Percentiles rank a stretch among this genome's conserved stretches.
These are phyloP conservation scores for Morone chrysops DNA, from an alignment of 2,113 vertebrate species.

Conservation along the genomic window DNA sequence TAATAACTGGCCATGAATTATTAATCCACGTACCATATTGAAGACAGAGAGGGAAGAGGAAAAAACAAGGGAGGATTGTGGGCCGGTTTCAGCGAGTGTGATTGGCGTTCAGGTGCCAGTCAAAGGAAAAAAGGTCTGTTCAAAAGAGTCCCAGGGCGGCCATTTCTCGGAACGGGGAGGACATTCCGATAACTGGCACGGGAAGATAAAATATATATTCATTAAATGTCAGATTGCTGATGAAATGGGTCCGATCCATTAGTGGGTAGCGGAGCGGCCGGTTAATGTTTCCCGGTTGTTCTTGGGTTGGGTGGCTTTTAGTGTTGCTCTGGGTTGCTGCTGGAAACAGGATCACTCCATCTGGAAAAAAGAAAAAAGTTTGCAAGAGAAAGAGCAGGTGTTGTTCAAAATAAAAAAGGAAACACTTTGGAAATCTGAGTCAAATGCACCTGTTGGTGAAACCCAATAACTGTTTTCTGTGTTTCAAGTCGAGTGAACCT, in stretches of 20 bases:
- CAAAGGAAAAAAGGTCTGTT: conserved; percentile 76
- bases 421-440: conserved; percentile 61
- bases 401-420: conserved; percentile 63
- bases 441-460: conserved; percentile 78
- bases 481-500: conserved; percentile 53
- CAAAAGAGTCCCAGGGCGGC: conserved; percentile 86
- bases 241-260: conserved; percentile 91
- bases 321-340: conserved; percentile 74
- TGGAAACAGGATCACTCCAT: conserved; percentile 77
- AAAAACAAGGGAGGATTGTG: conserved; percentile 73
- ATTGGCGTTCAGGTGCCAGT: conserved; percentile 86
- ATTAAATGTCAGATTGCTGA: conserved; percentile 90
- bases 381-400: conserved; percentile 66
- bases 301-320: conserved; percentile 84
- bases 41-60: conserved; percentile 79
- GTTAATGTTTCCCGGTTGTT: conserved; percentile 87
- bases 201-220: conserved; percentile 91
- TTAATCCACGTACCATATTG: conserved; percentile 88
- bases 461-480: conserved; percentile 52
- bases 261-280: conserved; percentile 82
- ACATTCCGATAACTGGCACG: conserved; percentile 88
- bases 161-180: conserved; percentile 88
- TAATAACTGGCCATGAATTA: conserved; percentile 91
- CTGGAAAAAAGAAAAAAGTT: conserved; percentile 56
- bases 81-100: conserved; percentile 68